Percentiles rank a stretch among this genome's conserved stretches.
phyloP scores from a whole-genome alignment of 2,888 invertebrate species.

The Diarsia brunnea region DNA sequence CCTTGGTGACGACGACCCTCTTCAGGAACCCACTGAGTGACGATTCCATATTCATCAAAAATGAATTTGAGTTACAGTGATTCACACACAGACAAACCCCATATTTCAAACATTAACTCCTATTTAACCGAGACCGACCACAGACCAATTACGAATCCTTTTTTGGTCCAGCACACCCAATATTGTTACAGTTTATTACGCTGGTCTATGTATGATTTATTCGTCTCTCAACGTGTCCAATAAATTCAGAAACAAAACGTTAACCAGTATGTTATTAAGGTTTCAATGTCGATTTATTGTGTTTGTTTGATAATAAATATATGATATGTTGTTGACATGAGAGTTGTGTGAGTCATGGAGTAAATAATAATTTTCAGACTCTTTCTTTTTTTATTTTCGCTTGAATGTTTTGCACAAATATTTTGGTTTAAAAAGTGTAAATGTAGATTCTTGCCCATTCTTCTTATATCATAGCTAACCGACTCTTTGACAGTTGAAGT shows the following conservation, averaged over 20 bases:
- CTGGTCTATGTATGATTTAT: conserved; percentile 50
- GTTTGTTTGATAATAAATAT: conserved; percentile 80
- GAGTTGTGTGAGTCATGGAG: not conserved
- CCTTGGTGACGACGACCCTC: too few relatives aligned
- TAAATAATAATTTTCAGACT: not conserved
- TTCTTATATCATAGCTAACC: not conserved
- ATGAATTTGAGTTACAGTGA: not conserved
- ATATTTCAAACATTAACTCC: conserved; percentile 13
- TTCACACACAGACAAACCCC: conserved; percentile 12
- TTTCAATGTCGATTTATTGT: conserved; percentile 80
- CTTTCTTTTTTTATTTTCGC: too few relatives aligned
- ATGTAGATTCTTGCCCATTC: not conserved
- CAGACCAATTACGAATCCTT: conserved; percentile 63
- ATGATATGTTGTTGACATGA: conserved; percentile 73
- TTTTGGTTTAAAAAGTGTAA: too few relatives aligned
- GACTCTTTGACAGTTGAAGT: not conserved
- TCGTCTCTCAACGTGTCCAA: conserved; percentile 62
- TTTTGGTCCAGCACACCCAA: conserved; percentile 47
- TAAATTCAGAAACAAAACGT: conserved; percentile 69
- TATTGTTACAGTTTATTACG: conserved; percentile 56
- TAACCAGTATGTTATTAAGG: conserved; percentile 75
- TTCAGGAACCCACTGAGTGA: too few relatives aligned
- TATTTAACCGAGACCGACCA: conserved; percentile 28
- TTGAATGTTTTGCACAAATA: not conserved
- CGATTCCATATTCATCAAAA: not conserved